Evolutionary conservation across 2,797 vertebrate species (phyloP).

Genomic region (Centroberyx gerrardi): DNA sequence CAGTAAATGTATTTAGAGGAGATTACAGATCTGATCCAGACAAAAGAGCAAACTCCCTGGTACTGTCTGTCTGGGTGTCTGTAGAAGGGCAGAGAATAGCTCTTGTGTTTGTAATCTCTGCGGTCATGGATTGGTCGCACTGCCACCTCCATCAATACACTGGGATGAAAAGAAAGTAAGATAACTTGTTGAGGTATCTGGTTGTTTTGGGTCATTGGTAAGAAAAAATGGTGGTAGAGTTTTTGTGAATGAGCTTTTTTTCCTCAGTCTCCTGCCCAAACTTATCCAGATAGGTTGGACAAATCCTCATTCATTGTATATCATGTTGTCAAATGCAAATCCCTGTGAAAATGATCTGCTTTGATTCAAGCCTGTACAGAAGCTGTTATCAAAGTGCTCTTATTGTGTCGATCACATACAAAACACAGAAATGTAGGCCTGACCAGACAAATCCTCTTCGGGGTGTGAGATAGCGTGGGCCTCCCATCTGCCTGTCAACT

Average conservation of each 20-base stretch:
- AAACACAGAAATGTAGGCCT: conserved; percentile 8
- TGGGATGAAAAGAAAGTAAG: conserved; percentile 34
- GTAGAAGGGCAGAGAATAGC: conserved; percentile 51
- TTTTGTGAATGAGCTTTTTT: neutral
- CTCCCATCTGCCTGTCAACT: conserved; percentile 29
- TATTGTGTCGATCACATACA: conserved; percentile 11
- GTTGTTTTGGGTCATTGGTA: conserved; percentile 12
- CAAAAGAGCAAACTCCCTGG: conserved; percentile 74
- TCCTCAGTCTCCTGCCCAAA: neutral
- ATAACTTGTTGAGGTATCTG: neutral
- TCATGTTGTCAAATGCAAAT: conserved; percentile 31
- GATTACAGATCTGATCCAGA: conserved; percentile 82
- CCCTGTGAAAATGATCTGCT: neutral
- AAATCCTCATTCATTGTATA: conserved; percentile 21
- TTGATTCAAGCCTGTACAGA: conserved; percentile 28
- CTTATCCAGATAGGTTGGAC: neutral
- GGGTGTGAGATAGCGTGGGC: neutral
- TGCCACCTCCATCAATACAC: conserved; percentile 38
- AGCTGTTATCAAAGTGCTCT: neutral
- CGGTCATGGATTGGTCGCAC: conserved; percentile 37
- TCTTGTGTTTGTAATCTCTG: conserved; percentile 48
- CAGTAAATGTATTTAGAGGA: conserved; percentile 83
- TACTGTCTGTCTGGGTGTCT: conserved; percentile 69
- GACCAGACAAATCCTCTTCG: conserved; percentile 22
- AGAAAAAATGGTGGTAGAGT: neutral